Evolutionary conservation across 2,888 invertebrate genomes (phyloP).

Genomic region (Sphaerophoria rueppellii): DNA sequence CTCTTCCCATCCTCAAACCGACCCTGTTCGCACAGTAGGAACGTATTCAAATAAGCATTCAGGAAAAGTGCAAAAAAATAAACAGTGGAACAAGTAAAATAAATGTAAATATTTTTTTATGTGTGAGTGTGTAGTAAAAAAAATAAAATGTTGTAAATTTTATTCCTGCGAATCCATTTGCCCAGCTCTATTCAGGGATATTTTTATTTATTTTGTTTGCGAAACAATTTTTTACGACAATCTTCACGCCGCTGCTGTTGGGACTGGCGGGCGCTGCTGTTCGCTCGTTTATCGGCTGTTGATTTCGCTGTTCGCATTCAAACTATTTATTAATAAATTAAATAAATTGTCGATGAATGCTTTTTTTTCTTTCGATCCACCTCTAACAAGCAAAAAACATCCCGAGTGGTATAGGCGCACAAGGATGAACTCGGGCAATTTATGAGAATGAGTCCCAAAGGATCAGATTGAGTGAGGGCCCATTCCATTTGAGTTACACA

Average conservation of each 20-base stretch:
- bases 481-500: neutral
- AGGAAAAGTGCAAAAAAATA: too few species aligned
- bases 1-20: neutral
- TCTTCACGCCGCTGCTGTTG: conserved; percentile 18
- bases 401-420: neutral
- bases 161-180: neutral
- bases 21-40: neutral
- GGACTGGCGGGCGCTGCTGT: too few species aligned
- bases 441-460: conserved; percentile 51
- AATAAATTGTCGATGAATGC: conserved; percentile 27
- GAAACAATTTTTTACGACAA: conserved; percentile 22
- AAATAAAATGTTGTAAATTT: conserved; percentile 27
- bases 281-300: conserved; percentile 64
- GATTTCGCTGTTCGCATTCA: conserved; percentile 62
- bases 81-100: conserved; percentile 7
- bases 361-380: neutral
- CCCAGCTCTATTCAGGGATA: conserved; percentile 4
- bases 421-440: conserved; percentile 31
- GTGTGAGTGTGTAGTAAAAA: neutral
- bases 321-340: conserved; percentile 70
- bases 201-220: conserved; percentile 8
- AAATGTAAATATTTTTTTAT: neutral
- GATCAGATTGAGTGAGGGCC: conserved; percentile 1
- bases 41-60: conserved; percentile 39
- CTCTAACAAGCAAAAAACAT: conserved; percentile 41